Base-by-base conservation (phyloP, 2,113 vertebrate species). In the Mellivora capensis region DNA sequence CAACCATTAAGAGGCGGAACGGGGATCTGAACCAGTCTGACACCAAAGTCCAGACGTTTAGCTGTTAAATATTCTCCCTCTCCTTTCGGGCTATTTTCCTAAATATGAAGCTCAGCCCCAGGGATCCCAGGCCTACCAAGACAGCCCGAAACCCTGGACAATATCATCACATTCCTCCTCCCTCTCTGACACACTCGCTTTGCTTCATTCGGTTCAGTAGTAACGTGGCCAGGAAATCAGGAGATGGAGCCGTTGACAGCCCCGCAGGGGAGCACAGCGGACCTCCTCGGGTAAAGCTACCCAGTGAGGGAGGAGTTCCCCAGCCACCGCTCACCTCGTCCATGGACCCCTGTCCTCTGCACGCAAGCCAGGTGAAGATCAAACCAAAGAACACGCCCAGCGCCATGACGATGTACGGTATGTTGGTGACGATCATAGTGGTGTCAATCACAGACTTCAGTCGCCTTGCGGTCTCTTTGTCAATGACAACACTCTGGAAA, bases 401-500 rank as follows among this genome's bases (percentile, higher is more conserved):
- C 0, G 99, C 99, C 97, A 99, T 99, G 94, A 99, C 97, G 29
- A 99, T 98, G 3, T 99, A 99, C 0, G 99, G 99, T 54, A 99
- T 98, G 96, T 99, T 99, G 93, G 98, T 98, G 91, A 99, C 88
- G 13, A 99, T 97, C 21, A 98, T 98, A 61, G 99, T 98, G 86
- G 98, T 86, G 3, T 98, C 87, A 31, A 99, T 97, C 52, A 99
- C 91, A 0, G 42, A 92, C 39, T 94, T 98, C 72, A 99, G 98
- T 97, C 99, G 99, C 84, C 31, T 87, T 39, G 98, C 99, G 20
- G 99, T 99, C 17, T 31, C 93, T 82, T 99, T 99, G 71, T 99
- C 99, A 64, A 99, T 99, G 64, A 99, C 31, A 47, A 99, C 98
- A 13, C 99, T 99, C 99, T 99, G 97, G 8, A 42, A 47, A 7